Conservation (phyloP, 2,888 invertebrate genomes). For the Cheilosia vulpina region DNA sequence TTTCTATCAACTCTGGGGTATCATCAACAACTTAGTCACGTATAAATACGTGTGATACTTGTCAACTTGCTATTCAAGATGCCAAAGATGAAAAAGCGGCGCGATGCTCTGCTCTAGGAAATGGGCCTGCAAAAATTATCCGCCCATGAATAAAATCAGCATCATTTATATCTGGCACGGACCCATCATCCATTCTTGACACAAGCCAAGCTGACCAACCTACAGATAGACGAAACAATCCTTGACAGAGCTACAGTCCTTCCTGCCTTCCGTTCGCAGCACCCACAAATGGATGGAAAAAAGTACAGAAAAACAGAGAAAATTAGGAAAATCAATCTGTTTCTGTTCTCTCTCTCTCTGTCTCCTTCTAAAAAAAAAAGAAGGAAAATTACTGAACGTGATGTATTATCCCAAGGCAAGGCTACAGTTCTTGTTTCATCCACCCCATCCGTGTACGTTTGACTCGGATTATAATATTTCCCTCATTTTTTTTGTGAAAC, state of each 20-base stretch:
- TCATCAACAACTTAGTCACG: conserved; percentile 71
- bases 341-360: background rate
- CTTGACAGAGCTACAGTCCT: conserved; percentile 48
- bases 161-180: conserved; percentile 63
- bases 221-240: conserved; percentile 18
- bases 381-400: conserved; percentile 52
- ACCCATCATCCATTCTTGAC: conserved; percentile 3
- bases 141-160: conserved; percentile 71
- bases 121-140: conserved; percentile 66
- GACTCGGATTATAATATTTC: conserved; percentile 18
- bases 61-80: conserved; percentile 71
- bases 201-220: conserved; percentile 33
- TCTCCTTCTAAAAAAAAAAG: conserved; percentile 29
- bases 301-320: conserved; percentile 24
- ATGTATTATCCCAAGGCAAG: conserved; percentile 31
- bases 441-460: background rate
- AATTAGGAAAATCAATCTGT: conserved; percentile 74
- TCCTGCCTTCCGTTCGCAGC: background rate
- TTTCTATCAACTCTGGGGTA: conserved; percentile 33
- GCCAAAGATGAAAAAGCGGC: conserved; percentile 23
- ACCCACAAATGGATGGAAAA: background rate
- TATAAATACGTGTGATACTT: conserved; percentile 67
- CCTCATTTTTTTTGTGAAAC: background rate
- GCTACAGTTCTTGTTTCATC: no score
- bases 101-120: conserved; percentile 13